Evolutionary conservation across 2,113 vertebrate species (phyloP).

Genomic region (Prinia subflava): DNA sequence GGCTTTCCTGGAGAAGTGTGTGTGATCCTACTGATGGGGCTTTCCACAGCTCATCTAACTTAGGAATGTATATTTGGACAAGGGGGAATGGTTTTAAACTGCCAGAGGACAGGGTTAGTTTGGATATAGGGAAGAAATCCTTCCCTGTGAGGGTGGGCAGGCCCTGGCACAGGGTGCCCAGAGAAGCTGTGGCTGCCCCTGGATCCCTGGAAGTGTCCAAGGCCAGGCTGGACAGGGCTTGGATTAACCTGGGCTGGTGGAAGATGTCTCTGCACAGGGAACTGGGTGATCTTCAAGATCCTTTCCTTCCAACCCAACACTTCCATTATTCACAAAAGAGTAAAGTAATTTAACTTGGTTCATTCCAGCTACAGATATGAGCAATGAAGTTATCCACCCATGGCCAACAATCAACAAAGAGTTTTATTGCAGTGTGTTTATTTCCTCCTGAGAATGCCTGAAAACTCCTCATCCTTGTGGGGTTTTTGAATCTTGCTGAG

Average conservation of each 20-base stretch:
- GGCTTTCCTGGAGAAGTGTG: not conserved
- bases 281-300: not conserved
- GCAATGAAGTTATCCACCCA: not conserved
- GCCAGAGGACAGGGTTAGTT: not conserved
- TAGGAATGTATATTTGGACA: not conserved
- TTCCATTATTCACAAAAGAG: not conserved
- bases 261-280: not conserved
- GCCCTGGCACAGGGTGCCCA: not conserved
- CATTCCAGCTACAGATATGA: not conserved
- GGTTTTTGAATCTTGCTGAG: not conserved
- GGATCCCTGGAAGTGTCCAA: not conserved
- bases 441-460: not conserved
- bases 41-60: not conserved
- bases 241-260: not conserved
- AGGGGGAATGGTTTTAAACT: not conserved
- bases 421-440: not conserved
- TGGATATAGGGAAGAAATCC: not conserved
- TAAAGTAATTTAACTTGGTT: not conserved
- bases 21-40: not conserved
- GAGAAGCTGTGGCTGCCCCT: not conserved
- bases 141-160: rapidly evolving
- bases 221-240: rapidly evolving
- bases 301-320: not conserved
- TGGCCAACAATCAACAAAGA: not conserved
- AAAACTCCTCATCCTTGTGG: not conserved